Percentiles rank a stretch among this genome's conserved stretches.
These are phyloP conservation scores for Siderastrea radians DNA, from an alignment of 92 coral and sea anemone species.

Conservation along the genomic window DNA sequence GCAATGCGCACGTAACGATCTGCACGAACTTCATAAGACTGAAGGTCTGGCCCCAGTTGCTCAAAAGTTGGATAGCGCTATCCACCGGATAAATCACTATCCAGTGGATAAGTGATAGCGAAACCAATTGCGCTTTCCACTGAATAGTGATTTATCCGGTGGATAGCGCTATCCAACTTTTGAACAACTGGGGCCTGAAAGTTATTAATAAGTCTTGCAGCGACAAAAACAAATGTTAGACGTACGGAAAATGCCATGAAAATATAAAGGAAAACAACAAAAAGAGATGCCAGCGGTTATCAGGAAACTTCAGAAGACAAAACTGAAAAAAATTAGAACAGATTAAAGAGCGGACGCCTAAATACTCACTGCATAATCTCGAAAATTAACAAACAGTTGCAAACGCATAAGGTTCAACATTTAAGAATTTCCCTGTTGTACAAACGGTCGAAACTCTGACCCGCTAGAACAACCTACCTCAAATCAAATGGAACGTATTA, in stretches of 20 bases:
- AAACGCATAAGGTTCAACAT: background rate
- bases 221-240: background rate
- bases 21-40: too few relatives aligned
- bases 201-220: background rate
- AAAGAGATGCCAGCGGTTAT: background rate
- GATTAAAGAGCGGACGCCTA: background rate
- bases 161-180: too few relatives aligned
- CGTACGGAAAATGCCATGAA: background rate
- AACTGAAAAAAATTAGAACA: background rate
- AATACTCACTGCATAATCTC: too few relatives aligned
- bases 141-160: too few relatives aligned
- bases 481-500: background rate
- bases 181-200: too few relatives aligned
- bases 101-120: too few relatives aligned
- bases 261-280: background rate
- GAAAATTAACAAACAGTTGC: too few relatives aligned
- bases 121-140: too few relatives aligned
- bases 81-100: too few relatives aligned
- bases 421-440: background rate
- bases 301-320: background rate
- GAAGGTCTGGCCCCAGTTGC: too few relatives aligned
- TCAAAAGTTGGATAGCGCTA: too few relatives aligned
- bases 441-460: background rate
- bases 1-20: background rate
- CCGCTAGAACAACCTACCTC: background rate